Percentiles rank a stretch among this genome's conserved stretches.
Evolutionary conservation across 2,888 invertebrate species (phyloP).

Genomic region (Leucophenga montana): DNA sequence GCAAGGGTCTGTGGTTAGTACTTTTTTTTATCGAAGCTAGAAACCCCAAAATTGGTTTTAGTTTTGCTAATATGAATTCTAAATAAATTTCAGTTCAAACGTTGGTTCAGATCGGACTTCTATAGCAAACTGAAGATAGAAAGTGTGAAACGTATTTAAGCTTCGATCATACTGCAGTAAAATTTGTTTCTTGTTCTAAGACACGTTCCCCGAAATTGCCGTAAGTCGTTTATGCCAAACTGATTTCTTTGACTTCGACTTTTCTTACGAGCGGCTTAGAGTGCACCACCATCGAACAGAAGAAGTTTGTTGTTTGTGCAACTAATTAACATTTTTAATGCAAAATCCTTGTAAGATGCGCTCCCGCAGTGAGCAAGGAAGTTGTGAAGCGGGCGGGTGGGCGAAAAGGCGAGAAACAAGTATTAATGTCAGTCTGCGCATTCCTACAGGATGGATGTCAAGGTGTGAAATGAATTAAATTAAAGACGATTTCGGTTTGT

Average conservation of each 20-base stretch:
- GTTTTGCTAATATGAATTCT: too few relatives aligned
- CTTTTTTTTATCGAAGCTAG: too few relatives aligned
- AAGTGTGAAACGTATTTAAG: too few relatives aligned
- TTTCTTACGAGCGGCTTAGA: constrained; percentile 27
- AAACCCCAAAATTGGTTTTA: too few relatives aligned
- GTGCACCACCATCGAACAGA: not conserved
- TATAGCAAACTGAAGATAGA: too few relatives aligned
- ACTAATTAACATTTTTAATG: constrained; percentile 73
- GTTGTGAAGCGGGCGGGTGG: not conserved
- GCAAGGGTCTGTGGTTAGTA: too few relatives aligned
- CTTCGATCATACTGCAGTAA: too few relatives aligned
- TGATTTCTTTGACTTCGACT: not conserved
- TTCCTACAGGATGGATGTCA: constrained; percentile 32
- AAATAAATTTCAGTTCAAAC: too few relatives aligned
- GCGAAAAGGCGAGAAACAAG: constrained; percentile 10
- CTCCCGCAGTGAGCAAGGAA: constrained; percentile 31
- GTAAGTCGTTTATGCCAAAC: not conserved
- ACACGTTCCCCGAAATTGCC: constrained; percentile 10
- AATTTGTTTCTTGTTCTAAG: constrained; percentile 3
- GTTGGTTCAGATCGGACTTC: too few relatives aligned
- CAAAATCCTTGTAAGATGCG: constrained; percentile 68
- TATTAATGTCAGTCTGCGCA: constrained; percentile 20
- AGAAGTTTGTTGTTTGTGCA: constrained; percentile 51
- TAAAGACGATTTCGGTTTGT: constrained; percentile 19
- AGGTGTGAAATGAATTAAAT: constrained; percentile 45